Conservation (phyloP, 2,888 invertebrate species). For the Lepidocyrtoides sp. region DNA sequence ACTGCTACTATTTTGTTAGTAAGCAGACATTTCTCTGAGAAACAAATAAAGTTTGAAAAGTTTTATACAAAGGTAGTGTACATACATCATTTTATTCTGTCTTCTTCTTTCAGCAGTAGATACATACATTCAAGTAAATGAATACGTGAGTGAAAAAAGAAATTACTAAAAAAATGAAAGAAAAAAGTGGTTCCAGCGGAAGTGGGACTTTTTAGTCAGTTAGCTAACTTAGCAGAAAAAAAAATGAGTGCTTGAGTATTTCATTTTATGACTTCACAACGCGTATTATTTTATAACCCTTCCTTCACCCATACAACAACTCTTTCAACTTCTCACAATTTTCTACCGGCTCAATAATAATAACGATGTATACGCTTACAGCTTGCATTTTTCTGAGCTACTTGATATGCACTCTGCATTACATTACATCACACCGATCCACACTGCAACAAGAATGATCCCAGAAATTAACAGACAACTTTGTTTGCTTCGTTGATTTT, state of each 20-base stretch:
- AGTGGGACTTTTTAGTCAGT: constrained; percentile 78
- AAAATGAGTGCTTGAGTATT: constrained; percentile 63
- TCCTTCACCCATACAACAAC: constrained; percentile 24
- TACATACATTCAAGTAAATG: constrained; percentile 59
- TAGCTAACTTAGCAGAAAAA: constrained; percentile 62
- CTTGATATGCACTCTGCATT: constrained; percentile 45
- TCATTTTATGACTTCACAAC: constrained; percentile 54
- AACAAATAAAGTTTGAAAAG: neutral
- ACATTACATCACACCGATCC: constrained; percentile 5
- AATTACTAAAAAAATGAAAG: constrained; percentile 65
- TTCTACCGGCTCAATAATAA: constrained; percentile 22
- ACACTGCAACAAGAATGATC: constrained; percentile 18
- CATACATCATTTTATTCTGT: constrained; percentile 52
- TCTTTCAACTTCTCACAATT: constrained; percentile 4
- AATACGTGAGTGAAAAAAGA: constrained; percentile 78
- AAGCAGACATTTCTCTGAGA: neutral
- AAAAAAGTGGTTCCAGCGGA: constrained; percentile 83
- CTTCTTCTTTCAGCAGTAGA: too few species aligned
- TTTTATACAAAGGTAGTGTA: too few species aligned
- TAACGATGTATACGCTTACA: neutral
- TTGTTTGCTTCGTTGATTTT: constrained; percentile 73
- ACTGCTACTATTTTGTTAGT: neutral
- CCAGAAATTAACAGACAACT: constrained; percentile 65
- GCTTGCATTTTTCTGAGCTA: neutral
- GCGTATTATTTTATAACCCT: constrained; percentile 51